Percentiles rank a stretch among this genome's conserved stretches.
phyloP scores from a whole-genome alignment of 2,888 invertebrate species.

The Tinea semifulvella region DNA sequence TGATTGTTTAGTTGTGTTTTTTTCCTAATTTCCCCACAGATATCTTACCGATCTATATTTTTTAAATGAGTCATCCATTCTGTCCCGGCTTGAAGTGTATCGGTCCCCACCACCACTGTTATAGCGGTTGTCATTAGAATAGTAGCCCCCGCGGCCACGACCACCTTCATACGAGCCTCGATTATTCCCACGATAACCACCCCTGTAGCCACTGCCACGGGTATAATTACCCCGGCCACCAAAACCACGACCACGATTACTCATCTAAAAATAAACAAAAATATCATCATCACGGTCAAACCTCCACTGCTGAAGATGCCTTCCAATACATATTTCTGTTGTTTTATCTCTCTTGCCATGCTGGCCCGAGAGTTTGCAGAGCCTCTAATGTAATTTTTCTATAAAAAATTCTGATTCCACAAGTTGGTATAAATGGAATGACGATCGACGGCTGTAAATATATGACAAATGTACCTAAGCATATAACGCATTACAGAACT shows the following conservation, averaged over 20 bases:
- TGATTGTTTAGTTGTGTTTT: not conserved
- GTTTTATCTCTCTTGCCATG: too few relatives aligned
- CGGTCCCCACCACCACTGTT: slow-evolving; percentile 44
- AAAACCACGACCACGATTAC: slow-evolving; percentile 51
- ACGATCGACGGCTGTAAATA: too few relatives aligned
- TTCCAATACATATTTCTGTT: too few relatives aligned
- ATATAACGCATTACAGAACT: too few relatives aligned
- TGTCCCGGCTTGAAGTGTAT: slow-evolving; percentile 44
- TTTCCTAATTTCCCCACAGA: too few relatives aligned
- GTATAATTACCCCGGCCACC: slow-evolving; percentile 41
- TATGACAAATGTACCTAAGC: too few relatives aligned
- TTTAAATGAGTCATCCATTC: slow-evolving; percentile 57
- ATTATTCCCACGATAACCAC: slow-evolving; percentile 47
- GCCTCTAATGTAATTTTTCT: too few relatives aligned
- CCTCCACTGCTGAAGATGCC: too few relatives aligned
- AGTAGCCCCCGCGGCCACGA: slow-evolving; percentile 51
- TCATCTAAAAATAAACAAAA: slow-evolving; percentile 11
- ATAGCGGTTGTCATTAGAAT: slow-evolving; percentile 51
- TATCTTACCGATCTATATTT: slow-evolving; percentile 54
- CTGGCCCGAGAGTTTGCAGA: too few relatives aligned
- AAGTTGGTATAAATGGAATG: too few relatives aligned
- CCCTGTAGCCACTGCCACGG: slow-evolving; percentile 44
- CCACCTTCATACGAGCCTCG: slow-evolving; percentile 50
- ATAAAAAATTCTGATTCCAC: too few relatives aligned
- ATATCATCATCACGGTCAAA: too few relatives aligned